phyloP scores from a whole-genome alignment of 2,888 invertebrate species.

The Andrena minutula region DNA sequence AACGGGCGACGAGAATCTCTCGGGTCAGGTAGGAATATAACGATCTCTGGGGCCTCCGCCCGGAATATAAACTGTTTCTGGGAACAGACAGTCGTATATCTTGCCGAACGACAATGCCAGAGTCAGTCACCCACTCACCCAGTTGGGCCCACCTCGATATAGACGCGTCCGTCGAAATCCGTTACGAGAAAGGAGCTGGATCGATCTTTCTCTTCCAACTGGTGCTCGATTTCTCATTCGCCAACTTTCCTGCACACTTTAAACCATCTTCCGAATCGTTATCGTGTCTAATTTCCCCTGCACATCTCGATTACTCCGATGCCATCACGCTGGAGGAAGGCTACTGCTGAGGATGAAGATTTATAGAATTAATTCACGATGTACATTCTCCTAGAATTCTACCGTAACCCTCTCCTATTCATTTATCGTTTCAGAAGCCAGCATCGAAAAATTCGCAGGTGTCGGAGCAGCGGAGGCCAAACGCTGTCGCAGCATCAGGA shows the following conservation, averaged over 20 bases:
- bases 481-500: constrained; percentile 62
- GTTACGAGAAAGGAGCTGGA: constrained; percentile 40
- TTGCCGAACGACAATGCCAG: constrained; percentile 82
- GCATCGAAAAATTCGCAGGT: constrained; percentile 40
- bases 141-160: constrained; percentile 66
- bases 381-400: background rate
- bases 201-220: constrained; percentile 30
- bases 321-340: no score
- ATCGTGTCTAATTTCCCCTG: background rate
- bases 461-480: constrained; percentile 47
- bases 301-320: background rate
- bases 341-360: no score
- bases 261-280: background rate
- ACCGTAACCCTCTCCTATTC: background rate
- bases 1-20: constrained; percentile 62
- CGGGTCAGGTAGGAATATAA: constrained; percentile 76
- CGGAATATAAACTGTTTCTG: constrained; percentile 84
- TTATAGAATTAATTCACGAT: no score
- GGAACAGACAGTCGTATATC: constrained; percentile 84
- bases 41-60: constrained; percentile 70
- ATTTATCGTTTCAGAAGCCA: background rate
- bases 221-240: constrained; percentile 34
- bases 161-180: constrained; percentile 68
- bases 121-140: constrained; percentile 80
- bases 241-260: background rate